A percentile compares a stretch with the other conserved stretches of the same genome.
These are phyloP conservation scores for Arenicola marina DNA, from an alignment of 2,888 invertebrate genomes.

Conservation along the genomic window DNA sequence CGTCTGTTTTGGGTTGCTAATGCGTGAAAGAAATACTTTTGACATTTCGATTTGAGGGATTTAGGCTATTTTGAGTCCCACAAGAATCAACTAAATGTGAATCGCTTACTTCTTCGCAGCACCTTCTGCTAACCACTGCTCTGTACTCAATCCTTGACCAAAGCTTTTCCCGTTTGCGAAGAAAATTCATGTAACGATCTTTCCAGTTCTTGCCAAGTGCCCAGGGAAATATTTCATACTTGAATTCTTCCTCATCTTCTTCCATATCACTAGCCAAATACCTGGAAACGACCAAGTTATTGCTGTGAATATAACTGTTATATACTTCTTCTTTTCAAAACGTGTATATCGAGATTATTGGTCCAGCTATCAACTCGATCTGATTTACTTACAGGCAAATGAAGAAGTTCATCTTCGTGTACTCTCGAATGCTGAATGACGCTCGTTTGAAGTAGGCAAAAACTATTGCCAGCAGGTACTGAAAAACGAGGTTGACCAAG, in stretches of 20 bases:
- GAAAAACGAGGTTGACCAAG: constrained; percentile 25
- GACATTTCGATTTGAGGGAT: too few species aligned
- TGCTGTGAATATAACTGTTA: background rate
- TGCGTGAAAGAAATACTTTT: too few species aligned
- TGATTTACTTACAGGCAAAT: constrained; percentile 65
- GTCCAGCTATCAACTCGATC: background rate
- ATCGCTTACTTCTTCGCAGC: constrained; percentile 63
- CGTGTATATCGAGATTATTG: background rate
- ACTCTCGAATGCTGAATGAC: constrained; percentile 61
- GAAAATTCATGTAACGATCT: constrained; percentile 49
- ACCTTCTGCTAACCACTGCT: constrained; percentile 63
- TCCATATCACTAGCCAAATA: constrained; percentile 68
- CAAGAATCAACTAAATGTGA: too few species aligned
- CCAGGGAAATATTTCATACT: constrained; percentile 64
- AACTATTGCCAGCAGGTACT: constrained; percentile 67
- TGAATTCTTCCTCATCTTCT: constrained; percentile 66
- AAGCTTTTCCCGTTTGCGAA: constrained; percentile 57
- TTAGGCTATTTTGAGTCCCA: too few species aligned
- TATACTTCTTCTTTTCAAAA: background rate
- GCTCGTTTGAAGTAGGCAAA: constrained; percentile 68
- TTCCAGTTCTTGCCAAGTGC: constrained; percentile 58
- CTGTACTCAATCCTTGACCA: constrained; percentile 63
- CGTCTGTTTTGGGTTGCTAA: too few species aligned
- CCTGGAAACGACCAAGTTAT: constrained; percentile 42
- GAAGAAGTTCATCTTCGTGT: constrained; percentile 65